These are phyloP conservation scores for Oreotrochilus melanogaster DNA, from an alignment of 2,113 vertebrate genomes.

Conservation along the genomic window DNA sequence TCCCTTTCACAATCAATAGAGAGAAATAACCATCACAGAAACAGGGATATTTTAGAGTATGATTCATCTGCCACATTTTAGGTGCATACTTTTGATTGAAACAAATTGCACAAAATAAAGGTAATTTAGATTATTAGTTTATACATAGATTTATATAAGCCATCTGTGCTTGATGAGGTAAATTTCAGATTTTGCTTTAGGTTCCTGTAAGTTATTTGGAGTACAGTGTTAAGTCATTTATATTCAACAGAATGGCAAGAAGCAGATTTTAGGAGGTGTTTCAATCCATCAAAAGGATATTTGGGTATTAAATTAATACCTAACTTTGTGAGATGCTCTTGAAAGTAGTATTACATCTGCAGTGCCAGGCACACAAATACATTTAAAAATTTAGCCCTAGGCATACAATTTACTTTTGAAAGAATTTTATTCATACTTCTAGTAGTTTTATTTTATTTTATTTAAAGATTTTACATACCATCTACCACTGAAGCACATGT, in stretches of 20 bases:
- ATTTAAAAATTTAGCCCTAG: not conserved
- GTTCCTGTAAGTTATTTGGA: not conserved
- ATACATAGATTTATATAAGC: not conserved
- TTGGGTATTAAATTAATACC: not conserved
- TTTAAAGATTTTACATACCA: not conserved
- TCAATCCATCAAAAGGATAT: not conserved
- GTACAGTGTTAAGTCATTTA: not conserved
- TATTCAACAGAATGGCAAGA: not conserved
- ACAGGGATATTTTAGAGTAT: not conserved
- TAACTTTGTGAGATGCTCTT: not conserved
- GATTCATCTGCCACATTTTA: not conserved
- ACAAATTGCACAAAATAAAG: not conserved
- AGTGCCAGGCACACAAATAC: not conserved
- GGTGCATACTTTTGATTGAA: not conserved
- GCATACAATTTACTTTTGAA: not conserved
- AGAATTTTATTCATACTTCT: not conserved
- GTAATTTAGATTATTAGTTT: not conserved
- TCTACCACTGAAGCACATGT: not conserved
- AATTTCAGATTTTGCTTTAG: not conserved
- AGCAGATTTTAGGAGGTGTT: not conserved
- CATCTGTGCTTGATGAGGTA: not conserved
- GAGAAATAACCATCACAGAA: not conserved
- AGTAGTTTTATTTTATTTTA: not conserved
- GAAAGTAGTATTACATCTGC: not conserved
- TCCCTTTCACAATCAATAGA: not conserved